phyloP scores from a whole-genome alignment of 37 sponge, comb jelly and placozoan species.

The Bolinopsis microptera region DNA sequence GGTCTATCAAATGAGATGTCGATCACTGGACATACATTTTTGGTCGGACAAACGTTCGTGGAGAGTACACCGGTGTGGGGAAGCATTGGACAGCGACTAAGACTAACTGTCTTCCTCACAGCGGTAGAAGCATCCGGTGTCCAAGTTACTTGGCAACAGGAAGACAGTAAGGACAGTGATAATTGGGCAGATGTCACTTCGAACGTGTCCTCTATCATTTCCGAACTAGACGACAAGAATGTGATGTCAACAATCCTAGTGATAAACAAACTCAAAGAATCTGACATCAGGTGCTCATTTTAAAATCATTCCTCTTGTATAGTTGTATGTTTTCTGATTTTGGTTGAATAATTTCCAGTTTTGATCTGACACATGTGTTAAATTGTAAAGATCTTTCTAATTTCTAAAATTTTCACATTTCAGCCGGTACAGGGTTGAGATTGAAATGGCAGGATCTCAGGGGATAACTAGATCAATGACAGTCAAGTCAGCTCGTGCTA shows the following conservation, averaged over 20 bases:
- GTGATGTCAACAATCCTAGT: neutral
- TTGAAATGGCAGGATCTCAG: neutral
- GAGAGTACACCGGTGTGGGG: neutral
- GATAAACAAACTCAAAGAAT: neutral
- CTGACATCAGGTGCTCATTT: too few species aligned
- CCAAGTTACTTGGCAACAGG: neutral
- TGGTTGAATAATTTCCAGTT: too few species aligned
- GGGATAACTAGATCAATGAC: neutral
- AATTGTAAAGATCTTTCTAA: too few species aligned
- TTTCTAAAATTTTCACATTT: too few species aligned
- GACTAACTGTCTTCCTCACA: neutral
- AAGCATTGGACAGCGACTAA: neutral
- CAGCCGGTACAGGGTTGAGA: neutral
- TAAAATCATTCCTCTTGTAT: too few species aligned
- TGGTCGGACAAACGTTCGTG: neutral
- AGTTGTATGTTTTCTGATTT: too few species aligned
- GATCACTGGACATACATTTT: neutral
- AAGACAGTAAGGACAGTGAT: neutral
- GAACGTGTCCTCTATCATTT: neutral
- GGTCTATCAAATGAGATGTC: neutral
- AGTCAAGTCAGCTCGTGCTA: neutral
- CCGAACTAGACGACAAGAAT: neutral
- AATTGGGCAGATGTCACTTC: neutral
- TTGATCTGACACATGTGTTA: too few species aligned
- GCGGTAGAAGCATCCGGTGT: neutral